Evolutionary conservation across 1,140 invertebrate genomes (phyloP), one percentile per base, ranked within the genome.

Genomic region (Metaphire vulgaris): DNA sequence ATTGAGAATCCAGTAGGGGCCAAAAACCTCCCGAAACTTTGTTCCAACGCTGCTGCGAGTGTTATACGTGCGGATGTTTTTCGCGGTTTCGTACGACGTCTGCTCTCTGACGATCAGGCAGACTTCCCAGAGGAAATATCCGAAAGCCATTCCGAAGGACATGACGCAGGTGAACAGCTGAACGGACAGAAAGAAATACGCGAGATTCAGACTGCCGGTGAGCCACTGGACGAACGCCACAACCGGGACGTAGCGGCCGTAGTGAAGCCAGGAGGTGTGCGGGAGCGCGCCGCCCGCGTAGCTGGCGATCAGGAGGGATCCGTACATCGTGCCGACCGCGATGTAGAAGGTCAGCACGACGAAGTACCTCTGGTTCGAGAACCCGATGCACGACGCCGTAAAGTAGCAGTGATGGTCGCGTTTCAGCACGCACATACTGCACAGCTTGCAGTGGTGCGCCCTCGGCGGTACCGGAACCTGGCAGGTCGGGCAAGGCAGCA

Each of bases 361-460:
- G 31, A 74, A 74, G 31, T 74, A 74, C 64, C 56, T 88, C 80
- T 92, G 91, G 86, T 97, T 97, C 71, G 89, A 88, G 83, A 94
- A 91, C 0, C 95, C 95, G 28, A 97, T 88, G 85, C 95, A 97
- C 81, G 90, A 91, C 21, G 91, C 91, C 30, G 92, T 91, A 84
- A 97, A 97, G 56, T 91, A 90, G 83, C 96, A 98, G 83, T 98
- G 96, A 86, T 98, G 96, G 83, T 98, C 95, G 80, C 95, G 88
- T 84, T 81, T 81, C 72, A 83, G 75, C 1, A 82, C 79, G 71
- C 82, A 83, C n/a, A 12, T 74, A 26, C 78, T 70, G 69, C 82
- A 83, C 32, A 80, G 16, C 0, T 74, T 56, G 68, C 82, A 83
- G 74, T 83, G 82, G 73, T 80, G 78, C 30, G 79, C 79, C 30